These are phyloP conservation scores for Cephus sareptanus DNA, from an alignment of 2,888 invertebrate species.

Conservation along the genomic window DNA sequence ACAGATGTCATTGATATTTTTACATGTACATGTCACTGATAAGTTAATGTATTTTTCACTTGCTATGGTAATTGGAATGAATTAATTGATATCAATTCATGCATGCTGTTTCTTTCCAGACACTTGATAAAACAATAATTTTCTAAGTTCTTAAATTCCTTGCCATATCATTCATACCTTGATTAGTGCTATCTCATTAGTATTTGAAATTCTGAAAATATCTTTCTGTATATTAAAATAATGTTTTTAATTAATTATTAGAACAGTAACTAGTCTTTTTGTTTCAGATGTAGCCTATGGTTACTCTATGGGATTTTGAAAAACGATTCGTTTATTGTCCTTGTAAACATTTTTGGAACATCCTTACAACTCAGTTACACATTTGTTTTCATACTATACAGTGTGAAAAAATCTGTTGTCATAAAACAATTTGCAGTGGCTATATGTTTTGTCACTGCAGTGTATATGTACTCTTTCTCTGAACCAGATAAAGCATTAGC, in stretches of 20 bases:
- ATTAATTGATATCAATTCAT: background rate
- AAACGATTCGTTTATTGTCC: conserved; percentile 76
- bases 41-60: background rate
- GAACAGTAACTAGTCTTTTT: conserved; percentile 17
- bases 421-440: conserved; percentile 73
- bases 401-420: conserved; percentile 76
- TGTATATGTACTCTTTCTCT: conserved; percentile 72
- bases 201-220: too few relatives aligned
- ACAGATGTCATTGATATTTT: background rate
- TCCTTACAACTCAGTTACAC: conserved; percentile 78
- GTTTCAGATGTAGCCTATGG: conserved; percentile 81
- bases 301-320: conserved; percentile 82
- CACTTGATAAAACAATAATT: background rate
- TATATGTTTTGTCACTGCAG: conserved; percentile 68
- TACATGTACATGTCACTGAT: background rate
- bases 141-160: background rate
- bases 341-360: conserved; percentile 82
- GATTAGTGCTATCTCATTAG: too few relatives aligned
- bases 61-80: background rate
- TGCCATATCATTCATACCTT: background rate
- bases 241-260: background rate
- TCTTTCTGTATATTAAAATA: background rate
- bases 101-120: background rate
- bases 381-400: conserved; percentile 78
- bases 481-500: conserved; percentile 70